These are phyloP conservation scores for Cataglyphis livida DNA, from an alignment of 2,888 invertebrate species.

Conservation along the genomic window DNA sequence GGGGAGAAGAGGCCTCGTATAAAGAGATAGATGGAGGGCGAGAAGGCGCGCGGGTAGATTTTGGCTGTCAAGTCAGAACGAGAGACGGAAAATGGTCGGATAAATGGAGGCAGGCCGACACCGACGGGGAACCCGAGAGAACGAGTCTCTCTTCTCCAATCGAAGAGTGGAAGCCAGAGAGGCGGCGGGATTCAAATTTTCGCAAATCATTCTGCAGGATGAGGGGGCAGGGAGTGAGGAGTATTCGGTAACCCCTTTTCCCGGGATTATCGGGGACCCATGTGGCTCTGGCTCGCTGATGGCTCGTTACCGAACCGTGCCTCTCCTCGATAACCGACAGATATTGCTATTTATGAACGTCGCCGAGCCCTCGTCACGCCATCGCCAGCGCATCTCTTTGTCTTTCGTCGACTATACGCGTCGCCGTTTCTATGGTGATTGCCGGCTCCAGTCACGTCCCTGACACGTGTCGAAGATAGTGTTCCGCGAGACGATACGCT, in stretches of 20 bases:
- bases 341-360: constrained; percentile 84
- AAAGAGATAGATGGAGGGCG: constrained; percentile 35
- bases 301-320: constrained; percentile 84
- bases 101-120: constrained; percentile 58
- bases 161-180: constrained; percentile 45
- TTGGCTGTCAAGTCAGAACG: constrained; percentile 47
- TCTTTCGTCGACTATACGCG: constrained; percentile 51
- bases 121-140: constrained; percentile 45
- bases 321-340: constrained; percentile 83
- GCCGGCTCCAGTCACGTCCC: constrained; percentile 62
- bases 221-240: constrained; percentile 29
- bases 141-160: constrained; percentile 20
- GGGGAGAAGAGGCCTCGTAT: constrained; percentile 20
- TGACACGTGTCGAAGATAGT: constrained; percentile 61
- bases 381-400: constrained; percentile 55
- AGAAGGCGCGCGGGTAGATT: constrained; percentile 34
- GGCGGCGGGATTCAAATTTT: constrained; percentile 81
- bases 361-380: constrained; percentile 72
- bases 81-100: constrained; percentile 52
- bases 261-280: constrained; percentile 83
- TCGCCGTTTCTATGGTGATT: constrained; percentile 44
- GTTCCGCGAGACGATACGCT: constrained; percentile 43
- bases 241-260: constrained; percentile 78
- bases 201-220: constrained; percentile 79
- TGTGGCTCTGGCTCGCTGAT: constrained; percentile 82